phyloP scores from a whole-genome alignment of 37 sponge, comb jelly and placozoan species.

The Eunapius fragilis region DNA sequence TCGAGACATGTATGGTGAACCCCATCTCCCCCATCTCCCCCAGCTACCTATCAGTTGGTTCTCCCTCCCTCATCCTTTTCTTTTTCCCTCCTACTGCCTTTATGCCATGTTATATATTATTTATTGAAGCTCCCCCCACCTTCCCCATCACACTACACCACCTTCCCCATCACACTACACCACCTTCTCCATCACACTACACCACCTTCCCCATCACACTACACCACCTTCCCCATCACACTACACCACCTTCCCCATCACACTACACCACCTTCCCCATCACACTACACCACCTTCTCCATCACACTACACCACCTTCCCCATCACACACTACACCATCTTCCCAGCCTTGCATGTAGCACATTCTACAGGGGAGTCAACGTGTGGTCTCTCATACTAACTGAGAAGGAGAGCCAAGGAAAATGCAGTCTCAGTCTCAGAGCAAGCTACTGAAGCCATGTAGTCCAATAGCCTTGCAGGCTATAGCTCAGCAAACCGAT shows the following conservation, averaged over 20 bases:
- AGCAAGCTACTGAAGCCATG: constrained; percentile 1
- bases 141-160: too few relatives aligned
- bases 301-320: too few relatives aligned
- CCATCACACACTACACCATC: not conserved
- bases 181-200: too few relatives aligned
- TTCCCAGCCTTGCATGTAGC: constrained; percentile 6
- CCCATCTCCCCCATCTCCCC: too few relatives aligned
- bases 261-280: not conserved
- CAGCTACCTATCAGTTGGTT: too few relatives aligned
- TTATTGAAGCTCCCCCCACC: too few relatives aligned
- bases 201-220: too few relatives aligned
- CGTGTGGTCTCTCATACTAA: not conserved
- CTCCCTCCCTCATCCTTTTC: too few relatives aligned
- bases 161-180: too few relatives aligned
- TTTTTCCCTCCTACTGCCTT: too few relatives aligned
- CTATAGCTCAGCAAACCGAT: not conserved
- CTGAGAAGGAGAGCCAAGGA: not conserved
- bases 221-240: not conserved
- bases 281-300: not conserved
- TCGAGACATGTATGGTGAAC: constrained; percentile 16
- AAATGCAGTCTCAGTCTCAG: not conserved
- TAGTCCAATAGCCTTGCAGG: not conserved
- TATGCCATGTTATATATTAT: too few relatives aligned
- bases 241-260: not conserved
- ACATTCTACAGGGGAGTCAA: constrained; percentile 9